Evolutionary conservation across 2,888 invertebrate genomes (phyloP).

Genomic region (Blera fallax): DNA sequence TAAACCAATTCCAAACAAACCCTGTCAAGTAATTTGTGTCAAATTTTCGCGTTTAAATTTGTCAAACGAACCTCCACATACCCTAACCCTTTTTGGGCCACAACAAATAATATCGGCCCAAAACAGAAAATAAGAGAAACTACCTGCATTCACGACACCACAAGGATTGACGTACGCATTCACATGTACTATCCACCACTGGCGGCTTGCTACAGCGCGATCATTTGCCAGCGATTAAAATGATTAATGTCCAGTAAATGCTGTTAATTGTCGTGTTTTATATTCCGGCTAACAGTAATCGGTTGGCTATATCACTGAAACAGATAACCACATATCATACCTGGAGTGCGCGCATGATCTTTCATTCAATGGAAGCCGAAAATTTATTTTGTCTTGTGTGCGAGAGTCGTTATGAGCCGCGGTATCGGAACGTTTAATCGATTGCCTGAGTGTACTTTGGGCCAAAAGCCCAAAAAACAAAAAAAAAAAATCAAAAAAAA

Average conservation of each 20-base stretch:
- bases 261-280: conserved; percentile 72
- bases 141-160: conserved; percentile 30
- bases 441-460: conserved; percentile 38
- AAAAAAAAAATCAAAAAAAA: not conserved
- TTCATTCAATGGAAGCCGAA: conserved; percentile 63
- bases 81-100: conserved; percentile 18
- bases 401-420: conserved; percentile 38
- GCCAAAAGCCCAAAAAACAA: conserved; percentile 3
- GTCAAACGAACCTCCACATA: conserved; percentile 7
- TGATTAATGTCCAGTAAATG: conserved; percentile 71
- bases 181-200: not conserved
- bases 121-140: conserved; percentile 13
- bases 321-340: conserved; percentile 71
- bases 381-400: conserved; percentile 34
- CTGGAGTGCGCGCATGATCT: conserved; percentile 41
- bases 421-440: conserved; percentile 60
- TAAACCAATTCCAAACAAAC: no score
- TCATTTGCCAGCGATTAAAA: conserved; percentile 68
- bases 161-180: conserved; percentile 33
- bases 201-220: conserved; percentile 47
- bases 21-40: no score
- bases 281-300: conserved; percentile 71
- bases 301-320: conserved; percentile 53
- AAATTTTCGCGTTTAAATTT: not conserved
- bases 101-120: not conserved